A percentile compares a stretch with the other conserved stretches of the same genome.
These are phyloP conservation scores for Megalops cyprinoides DNA, from an alignment of 2,797 vertebrate genomes.

Conservation along the genomic window DNA sequence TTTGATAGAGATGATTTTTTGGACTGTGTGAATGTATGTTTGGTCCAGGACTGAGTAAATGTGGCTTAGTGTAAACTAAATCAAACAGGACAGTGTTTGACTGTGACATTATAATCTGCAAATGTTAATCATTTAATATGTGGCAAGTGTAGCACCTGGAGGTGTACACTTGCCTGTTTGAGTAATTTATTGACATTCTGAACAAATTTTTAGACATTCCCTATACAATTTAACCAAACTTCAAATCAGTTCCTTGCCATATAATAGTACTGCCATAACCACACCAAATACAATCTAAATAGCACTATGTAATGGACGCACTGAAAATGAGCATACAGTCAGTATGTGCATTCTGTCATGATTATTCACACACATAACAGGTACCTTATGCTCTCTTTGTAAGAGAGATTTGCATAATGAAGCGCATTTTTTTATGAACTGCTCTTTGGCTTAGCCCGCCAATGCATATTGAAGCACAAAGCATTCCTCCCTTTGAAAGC, in stretches of 20 bases:
- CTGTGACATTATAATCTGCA: neutral
- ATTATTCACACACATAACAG: neutral
- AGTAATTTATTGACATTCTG: neutral
- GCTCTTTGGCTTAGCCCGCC: neutral
- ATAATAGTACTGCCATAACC: too few species aligned
- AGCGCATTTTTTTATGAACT: neutral
- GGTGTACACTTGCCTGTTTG: neutral
- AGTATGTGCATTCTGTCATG: neutral
- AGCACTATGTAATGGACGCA: too few species aligned
- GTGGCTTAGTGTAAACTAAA: neutral
- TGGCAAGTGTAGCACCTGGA: neutral
- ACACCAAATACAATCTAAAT: too few species aligned
- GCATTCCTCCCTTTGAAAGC: neutral
- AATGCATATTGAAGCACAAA: neutral
- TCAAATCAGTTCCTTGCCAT: too few species aligned
- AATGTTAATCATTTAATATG: too few species aligned
- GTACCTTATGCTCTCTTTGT: too few species aligned
- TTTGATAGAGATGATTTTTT: neutral
- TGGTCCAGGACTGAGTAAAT: neutral
- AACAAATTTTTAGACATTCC: too few species aligned
- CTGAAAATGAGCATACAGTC: too few species aligned
- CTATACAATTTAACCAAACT: too few species aligned
- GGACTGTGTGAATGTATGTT: conserved; percentile 1
- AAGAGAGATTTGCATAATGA: neutral
- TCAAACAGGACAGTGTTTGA: neutral